A percentile compares a stretch with the other conserved stretches of the same genome.
Evolutionary conservation across 2,797 vertebrate genomes (phyloP).

Genomic region (Paguma larvata): DNA sequence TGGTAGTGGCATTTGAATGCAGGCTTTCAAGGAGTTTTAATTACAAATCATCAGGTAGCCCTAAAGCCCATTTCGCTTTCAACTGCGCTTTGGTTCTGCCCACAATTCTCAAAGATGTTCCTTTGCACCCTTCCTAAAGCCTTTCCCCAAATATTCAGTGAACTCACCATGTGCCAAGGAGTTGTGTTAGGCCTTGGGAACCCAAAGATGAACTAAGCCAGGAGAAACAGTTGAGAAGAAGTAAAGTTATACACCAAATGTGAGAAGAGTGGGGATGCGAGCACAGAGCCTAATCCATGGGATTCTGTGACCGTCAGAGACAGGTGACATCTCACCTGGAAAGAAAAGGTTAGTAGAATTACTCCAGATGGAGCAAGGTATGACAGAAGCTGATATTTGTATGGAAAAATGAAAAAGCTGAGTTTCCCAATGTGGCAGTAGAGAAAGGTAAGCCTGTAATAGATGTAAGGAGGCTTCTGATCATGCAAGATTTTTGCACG

Average conservation of each 20-base stretch:
- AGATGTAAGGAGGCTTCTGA: neutral
- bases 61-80: neutral
- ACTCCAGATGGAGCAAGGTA: neutral
- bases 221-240: neutral
- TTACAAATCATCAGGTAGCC: constrained; percentile 49
- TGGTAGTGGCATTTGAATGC: neutral
- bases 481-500: neutral
- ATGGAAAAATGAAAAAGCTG: neutral
- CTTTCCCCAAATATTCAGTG: neutral
- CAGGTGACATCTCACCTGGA: neutral
- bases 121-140: neutral
- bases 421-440: neutral
- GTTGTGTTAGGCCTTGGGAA: neutral
- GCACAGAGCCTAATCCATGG: neutral
- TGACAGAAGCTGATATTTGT: neutral
- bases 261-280: neutral
- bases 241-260: neutral
- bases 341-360: neutral
- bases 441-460: neutral
- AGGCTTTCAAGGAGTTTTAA: neutral
- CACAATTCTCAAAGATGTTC: neutral
- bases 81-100: neutral
- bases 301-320: neutral
- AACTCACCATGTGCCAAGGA: neutral
- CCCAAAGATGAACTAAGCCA: neutral